Percentiles rank a stretch among this genome's conserved stretches.
These are phyloP conservation scores for Mystacornis crossleyi DNA, from an alignment of 2,113 vertebrate species.

Conservation along the genomic window DNA sequence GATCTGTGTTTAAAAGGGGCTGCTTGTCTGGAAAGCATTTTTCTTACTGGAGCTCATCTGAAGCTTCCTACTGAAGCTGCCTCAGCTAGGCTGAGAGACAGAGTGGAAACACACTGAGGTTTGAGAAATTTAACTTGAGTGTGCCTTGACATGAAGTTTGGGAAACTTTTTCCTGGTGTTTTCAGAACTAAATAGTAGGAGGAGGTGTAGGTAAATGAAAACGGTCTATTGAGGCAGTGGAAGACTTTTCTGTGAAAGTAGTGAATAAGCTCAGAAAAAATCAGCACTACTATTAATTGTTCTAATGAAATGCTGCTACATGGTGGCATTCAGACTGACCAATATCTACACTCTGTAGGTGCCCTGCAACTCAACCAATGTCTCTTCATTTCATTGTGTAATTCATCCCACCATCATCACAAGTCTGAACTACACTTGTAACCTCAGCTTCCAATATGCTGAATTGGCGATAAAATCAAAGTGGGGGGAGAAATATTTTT, in stretches of 20 bases:
- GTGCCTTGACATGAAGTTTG: background rate
- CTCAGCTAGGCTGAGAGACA: background rate
- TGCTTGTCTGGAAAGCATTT: background rate
- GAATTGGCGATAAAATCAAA: constrained; percentile 62
- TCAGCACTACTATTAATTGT: background rate
- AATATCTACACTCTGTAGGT: background rate
- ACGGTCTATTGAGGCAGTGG: fast-evolving
- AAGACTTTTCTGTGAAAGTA: background rate
- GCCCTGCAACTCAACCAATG: background rate
- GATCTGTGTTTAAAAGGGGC: background rate
- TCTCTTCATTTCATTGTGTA: background rate
- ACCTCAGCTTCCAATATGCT: constrained; percentile 41
- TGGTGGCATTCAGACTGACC: background rate
- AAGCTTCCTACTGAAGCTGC: background rate
- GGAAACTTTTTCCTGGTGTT: background rate
- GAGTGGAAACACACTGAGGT: background rate
- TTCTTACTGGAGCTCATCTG: background rate
- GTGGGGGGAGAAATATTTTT: constrained; percentile 69
- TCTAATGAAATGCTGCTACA: background rate
- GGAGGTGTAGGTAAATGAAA: background rate
- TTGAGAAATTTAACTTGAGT: background rate
- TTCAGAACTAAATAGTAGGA: background rate
- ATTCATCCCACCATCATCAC: background rate
- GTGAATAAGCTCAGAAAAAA: background rate
- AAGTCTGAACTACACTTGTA: background rate